Conservation (phyloP, 2,797 vertebrate species). For the Amazona ochrocephala region DNA sequence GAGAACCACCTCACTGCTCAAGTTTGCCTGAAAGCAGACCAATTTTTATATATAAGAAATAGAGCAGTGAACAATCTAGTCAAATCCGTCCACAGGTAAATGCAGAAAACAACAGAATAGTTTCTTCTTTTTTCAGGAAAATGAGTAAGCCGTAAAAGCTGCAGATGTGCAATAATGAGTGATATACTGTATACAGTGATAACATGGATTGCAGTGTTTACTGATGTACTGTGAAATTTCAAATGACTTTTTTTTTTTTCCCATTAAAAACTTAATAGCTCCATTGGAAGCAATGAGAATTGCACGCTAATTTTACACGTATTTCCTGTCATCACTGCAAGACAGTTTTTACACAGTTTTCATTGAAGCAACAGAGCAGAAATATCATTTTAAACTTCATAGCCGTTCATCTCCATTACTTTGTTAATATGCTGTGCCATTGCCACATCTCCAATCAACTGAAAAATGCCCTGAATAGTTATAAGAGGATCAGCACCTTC, state of each 20-base stretch:
- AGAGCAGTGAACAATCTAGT: neutral
- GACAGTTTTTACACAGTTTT: neutral
- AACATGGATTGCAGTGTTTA: neutral
- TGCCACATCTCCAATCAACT: conserved; percentile 1
- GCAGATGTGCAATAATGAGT: neutral
- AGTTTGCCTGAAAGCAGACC: neutral
- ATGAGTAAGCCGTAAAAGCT: neutral
- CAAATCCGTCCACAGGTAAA: neutral
- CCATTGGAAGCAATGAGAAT: neutral
- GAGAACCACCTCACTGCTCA: neutral
- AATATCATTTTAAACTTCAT: conserved; percentile 14
- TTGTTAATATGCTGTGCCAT: conserved; percentile 39
- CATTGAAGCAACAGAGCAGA: conserved; percentile 19
- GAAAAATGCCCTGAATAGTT: neutral
- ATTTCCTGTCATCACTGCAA: neutral
- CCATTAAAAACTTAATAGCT: neutral
- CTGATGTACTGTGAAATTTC: neutral
- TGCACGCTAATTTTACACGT: neutral
- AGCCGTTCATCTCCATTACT: conserved; percentile 8
- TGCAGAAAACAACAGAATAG: neutral
- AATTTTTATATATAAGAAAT: neutral
- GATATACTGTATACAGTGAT: neutral
- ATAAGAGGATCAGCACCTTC: conserved; percentile 42
- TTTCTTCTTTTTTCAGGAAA: neutral
- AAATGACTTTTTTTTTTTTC: neutral